These are phyloP conservation scores for Amphibalanus amphitrite DNA, from an alignment of 1,140 invertebrate genomes.

Conservation along the genomic window DNA sequence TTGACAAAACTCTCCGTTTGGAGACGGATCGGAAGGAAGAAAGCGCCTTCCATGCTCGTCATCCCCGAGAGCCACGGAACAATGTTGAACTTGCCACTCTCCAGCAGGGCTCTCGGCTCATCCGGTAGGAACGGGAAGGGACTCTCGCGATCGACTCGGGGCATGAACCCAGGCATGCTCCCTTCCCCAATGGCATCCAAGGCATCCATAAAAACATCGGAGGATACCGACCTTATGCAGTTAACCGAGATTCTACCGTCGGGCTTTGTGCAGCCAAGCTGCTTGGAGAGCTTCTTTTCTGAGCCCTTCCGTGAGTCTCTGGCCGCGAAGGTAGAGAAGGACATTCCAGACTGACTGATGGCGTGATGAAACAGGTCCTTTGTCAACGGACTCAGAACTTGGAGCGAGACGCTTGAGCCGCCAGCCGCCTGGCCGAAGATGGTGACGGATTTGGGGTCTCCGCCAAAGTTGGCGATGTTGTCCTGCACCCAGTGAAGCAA, in stretches of 20 bases:
- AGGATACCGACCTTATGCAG: background rate
- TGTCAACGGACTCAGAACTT: slow-evolving; percentile 42
- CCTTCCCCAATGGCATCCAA: background rate
- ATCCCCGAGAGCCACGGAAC: background rate
- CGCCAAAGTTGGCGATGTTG: slow-evolving; percentile 36
- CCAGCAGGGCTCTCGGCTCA: background rate
- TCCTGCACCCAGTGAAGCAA: slow-evolving; percentile 71
- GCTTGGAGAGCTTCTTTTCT: background rate
- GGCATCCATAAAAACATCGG: background rate
- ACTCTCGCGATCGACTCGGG: background rate
- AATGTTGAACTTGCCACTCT: background rate
- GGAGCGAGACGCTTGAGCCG: slow-evolving; percentile 37
- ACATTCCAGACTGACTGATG: slow-evolving; percentile 17
- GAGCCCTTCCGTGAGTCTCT: background rate
- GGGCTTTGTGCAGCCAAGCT: background rate
- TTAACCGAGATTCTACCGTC: background rate
- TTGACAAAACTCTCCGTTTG: no score
- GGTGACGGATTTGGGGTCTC: slow-evolving; percentile 38
- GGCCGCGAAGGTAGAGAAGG: background rate
- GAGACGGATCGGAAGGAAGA: background rate
- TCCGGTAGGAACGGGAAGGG: background rate
- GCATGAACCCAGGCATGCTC: background rate
- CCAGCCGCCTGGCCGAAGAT: slow-evolving; percentile 51
- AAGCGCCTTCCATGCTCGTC: background rate
- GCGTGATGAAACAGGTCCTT: slow-evolving; percentile 18